phyloP scores from a whole-genome alignment of 1,140 invertebrate genomes.

The Megathymus violae region DNA sequence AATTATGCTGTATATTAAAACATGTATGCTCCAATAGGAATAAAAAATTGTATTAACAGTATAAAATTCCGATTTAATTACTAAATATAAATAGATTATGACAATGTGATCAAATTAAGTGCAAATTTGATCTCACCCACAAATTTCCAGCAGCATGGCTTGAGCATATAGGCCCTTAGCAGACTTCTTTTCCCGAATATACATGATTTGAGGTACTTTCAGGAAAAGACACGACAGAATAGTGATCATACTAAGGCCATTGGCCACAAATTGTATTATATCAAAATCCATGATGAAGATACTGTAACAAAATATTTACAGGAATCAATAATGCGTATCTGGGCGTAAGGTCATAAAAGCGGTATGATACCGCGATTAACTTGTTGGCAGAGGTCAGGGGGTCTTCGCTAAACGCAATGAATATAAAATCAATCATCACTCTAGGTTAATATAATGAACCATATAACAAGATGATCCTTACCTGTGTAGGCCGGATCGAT shows the following conservation, averaged over 20 bases:
- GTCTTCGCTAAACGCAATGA: no score
- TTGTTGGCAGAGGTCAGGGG: slow-evolving; percentile 46
- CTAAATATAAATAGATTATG: background rate
- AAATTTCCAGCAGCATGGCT: slow-evolving; percentile 87
- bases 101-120: no score
- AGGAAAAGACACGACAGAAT: slow-evolving; percentile 87
- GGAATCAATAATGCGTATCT: slow-evolving; percentile 6
- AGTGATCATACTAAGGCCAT: slow-evolving; percentile 86
- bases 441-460: no score
- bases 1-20: no score
- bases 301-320: slow-evolving; percentile 32
- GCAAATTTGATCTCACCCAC: slow-evolving; percentile 83
- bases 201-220: slow-evolving; percentile 89
- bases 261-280: slow-evolving; percentile 69
- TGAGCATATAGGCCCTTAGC: slow-evolving; percentile 86
- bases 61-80: no score
- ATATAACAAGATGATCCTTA: no score
- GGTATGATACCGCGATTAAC: slow-evolving; percentile 18
- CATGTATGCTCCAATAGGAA: no score
- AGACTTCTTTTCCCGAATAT: slow-evolving; percentile 84
- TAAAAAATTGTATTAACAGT: no score
- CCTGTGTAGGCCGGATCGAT: background rate
- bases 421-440: no score
- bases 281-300: slow-evolving; percentile 39
- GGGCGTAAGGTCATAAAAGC: slow-evolving; percentile 31